Conservation (phyloP, 2,797 vertebrate genomes). For the Gadopsis bispinosus region DNA sequence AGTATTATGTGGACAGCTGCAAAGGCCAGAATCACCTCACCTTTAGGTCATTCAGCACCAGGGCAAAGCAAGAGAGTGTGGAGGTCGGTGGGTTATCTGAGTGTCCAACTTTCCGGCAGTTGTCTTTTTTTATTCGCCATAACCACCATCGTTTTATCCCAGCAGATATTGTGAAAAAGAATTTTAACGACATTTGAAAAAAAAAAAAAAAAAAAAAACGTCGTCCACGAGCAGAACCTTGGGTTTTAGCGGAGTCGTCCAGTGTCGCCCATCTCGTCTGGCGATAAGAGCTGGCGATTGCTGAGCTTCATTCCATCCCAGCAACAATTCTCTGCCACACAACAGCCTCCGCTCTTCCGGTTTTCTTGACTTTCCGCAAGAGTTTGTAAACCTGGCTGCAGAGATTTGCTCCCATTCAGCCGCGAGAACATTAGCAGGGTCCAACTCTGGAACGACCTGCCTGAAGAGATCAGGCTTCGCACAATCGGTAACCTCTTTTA, state of each 20-base stretch:
- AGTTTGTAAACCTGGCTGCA: background rate
- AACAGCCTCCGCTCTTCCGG: background rate
- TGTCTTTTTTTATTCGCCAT: background rate
- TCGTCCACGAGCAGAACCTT: background rate
- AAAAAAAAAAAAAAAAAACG: too few species aligned
- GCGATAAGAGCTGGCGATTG: background rate
- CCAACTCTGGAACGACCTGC: too few species aligned
- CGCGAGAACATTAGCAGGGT: background rate
- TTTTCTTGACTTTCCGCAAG: background rate
- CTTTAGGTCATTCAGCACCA: too few species aligned
- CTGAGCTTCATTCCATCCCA: background rate
- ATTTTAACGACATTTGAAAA: background rate
- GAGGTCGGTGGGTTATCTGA: background rate
- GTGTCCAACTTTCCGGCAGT: too few species aligned
- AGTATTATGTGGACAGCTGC: background rate
- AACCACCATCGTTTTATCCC: background rate
- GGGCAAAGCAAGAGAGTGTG: background rate
- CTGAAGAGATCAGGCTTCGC: too few species aligned
- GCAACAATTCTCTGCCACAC: background rate
- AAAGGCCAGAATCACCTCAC: too few species aligned
- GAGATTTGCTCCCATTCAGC: background rate
- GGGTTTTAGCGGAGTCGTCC: background rate
- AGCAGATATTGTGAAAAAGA: background rate
- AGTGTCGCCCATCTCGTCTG: background rate
- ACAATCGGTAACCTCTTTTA: too few species aligned